Base-by-base conservation (phyloP, 1,140 invertebrate species). In the Aphelinus atriplicis region DNA sequence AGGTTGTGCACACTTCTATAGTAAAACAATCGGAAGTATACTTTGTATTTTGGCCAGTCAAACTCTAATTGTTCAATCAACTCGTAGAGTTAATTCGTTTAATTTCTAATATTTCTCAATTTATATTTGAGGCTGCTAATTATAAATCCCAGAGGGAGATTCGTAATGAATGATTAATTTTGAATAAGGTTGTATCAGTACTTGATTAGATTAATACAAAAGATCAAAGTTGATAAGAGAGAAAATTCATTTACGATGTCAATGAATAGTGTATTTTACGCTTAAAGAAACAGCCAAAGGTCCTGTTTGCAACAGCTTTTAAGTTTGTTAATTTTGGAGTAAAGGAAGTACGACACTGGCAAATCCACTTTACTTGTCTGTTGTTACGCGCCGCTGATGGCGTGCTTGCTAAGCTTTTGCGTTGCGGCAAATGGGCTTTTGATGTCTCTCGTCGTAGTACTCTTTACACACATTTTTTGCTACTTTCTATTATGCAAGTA, bases 121-220 rank as follows among this genome's bases (percentile, higher is more conserved):
- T 26, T 26, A 26, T 26, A 26, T 26, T 26, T 26, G 26, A 26
- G 26, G 26, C 26, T 26, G 26, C 26, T 26, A 26, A 26, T 26
- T 26, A 26, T 26, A 26, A 26, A 26, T 26, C 26, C 26, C 26
- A 26, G 26, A 26, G 26, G 26, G 26, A 26, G 26, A 26, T 26
- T 26, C 26, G 26, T 26, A 26, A 26, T 26, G 26, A 26, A 26
- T 26, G 26, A 26, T 26, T 26, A 26, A 26, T 26, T 26, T 26
- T 26, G 26, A 26, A 26, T 26, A 26, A 26, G 26, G 0, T 26
- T 26, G 26, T 26, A 26, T 26, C 26, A 26, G 26, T 26, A 26
- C 26, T 26, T 26, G 26, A 77, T 80, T 78, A 74, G 78, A 80
- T 80, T 78, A 80, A 80, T 80, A 65, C 63, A 42, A 65, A 46